Conservation (phyloP, 2,797 vertebrate species). For the Stomatorhinus walkeri region DNA sequence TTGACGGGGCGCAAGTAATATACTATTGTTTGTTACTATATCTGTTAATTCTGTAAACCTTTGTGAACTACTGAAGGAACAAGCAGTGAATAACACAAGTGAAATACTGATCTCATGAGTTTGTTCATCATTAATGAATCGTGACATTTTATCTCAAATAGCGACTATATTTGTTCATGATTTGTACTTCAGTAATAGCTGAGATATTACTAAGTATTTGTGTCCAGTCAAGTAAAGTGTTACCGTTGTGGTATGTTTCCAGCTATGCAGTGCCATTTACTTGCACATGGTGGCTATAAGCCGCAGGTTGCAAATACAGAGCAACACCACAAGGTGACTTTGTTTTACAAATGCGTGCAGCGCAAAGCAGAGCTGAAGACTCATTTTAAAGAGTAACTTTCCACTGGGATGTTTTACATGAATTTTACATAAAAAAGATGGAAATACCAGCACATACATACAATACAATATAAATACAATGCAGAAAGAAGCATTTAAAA, state of each 20-base stretch:
- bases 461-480: no score
- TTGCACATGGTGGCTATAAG: neutral
- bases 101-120: neutral
- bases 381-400: neutral
- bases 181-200: neutral
- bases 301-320: neutral
- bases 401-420: neutral
- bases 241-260: neutral
- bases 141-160: neutral
- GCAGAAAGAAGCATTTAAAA: neutral
- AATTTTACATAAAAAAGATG: neutral
- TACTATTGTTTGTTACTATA: neutral
- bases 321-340: neutral
- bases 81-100: neutral
- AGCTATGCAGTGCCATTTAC: neutral
- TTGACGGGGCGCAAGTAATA: neutral
- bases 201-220: neutral
- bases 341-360: neutral
- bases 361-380: neutral
- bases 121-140: neutral
- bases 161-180: neutral
- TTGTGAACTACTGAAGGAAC: neutral
- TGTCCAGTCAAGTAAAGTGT: neutral
- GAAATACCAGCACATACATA: no score
- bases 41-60: neutral